Evolutionary conservation across 2,113 vertebrate genomes (phyloP).

Genomic region (Bostrychus sinensis): DNA sequence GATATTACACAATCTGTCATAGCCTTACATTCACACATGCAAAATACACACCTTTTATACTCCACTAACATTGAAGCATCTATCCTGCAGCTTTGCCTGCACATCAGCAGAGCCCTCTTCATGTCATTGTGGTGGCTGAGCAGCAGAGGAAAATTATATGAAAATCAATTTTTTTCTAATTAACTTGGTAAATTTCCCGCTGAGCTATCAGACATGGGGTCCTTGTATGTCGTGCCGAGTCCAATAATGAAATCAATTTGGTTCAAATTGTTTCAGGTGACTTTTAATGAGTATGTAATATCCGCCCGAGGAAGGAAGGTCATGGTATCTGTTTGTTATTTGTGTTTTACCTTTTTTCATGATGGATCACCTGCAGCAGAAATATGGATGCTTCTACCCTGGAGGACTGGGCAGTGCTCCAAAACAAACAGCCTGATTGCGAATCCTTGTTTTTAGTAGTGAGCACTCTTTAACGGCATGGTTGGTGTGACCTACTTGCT

Average conservation of each 20-base stretch:
- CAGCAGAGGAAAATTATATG: constrained; percentile 42
- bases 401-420: constrained; percentile 61
- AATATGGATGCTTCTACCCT: constrained; percentile 62
- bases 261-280: constrained; percentile 82
- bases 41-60: too few relatives aligned
- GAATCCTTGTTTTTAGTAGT: constrained; percentile 63
- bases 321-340: constrained; percentile 74
- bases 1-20: constrained; percentile 39
- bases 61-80: too few relatives aligned
- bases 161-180: constrained; percentile 80
- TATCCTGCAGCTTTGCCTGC: too few relatives aligned
- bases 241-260: constrained; percentile 84
- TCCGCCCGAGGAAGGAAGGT: constrained; percentile 76
- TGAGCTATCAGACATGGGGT: constrained; percentile 72
- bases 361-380: constrained; percentile 69
- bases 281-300: constrained; percentile 83
- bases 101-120: constrained; percentile 14
- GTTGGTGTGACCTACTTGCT: constrained; percentile 51
- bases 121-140: constrained; percentile 23
- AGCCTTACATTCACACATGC: constrained; percentile 2
- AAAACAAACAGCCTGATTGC: constrained; percentile 69
- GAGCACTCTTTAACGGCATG: constrained; percentile 58
- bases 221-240: constrained; percentile 62
- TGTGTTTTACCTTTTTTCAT: constrained; percentile 54
- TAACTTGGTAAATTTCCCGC: constrained; percentile 78